Evolutionary conservation across 2,888 invertebrate species (phyloP), one percentile per base, ranked within the genome.

Genomic region (Parnassius apollo): DNA sequence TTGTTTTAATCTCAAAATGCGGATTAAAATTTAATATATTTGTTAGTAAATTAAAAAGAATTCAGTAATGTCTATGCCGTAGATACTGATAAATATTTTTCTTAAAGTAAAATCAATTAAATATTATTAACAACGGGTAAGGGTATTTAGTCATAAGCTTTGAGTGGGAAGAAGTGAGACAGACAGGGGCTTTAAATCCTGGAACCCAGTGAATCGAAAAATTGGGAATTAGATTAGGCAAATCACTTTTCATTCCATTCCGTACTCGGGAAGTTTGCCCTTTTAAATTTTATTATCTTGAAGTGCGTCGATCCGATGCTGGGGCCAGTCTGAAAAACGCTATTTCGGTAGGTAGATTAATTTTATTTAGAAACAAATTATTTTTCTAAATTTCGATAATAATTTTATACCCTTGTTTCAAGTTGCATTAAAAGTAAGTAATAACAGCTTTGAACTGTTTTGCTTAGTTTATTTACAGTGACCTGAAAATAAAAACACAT

Each of bases 141-240:
- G 42, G 46, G 44, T 18, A 58, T 54, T 50, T 54, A 35, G 8
- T 46, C 9, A 42, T 48, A 53, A 53, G 57, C 62, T 53, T 53
- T 51, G 66, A 72, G 65, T 70, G 66, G 63, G 68, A 71, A 72
- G 66, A 71, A 73, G 67, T 75, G 75, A 60, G 75, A 74, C 49
- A 49, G 49, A 46, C 3, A 49, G 80, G 78, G 75, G 75, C 71
- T 78, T 80, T 79, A 82, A 83, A 81, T 79, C 79, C 75, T 59
- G 69, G 72, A 72, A 78, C 72, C 77, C 86, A 85, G 83, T 87
- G 89, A 81, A 75, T 81, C 70, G 86, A 88, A 88, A 90, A 90
- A 91, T 90, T 89, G 88, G 85, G 88, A 86, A 90, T 86, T 88
- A 88, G 89, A 91, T 91, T 89, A 91, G 85, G 88, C 85, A 91